These are phyloP conservation scores for Myathropa florea DNA, from an alignment of 2,888 invertebrate species.

Conservation along the genomic window DNA sequence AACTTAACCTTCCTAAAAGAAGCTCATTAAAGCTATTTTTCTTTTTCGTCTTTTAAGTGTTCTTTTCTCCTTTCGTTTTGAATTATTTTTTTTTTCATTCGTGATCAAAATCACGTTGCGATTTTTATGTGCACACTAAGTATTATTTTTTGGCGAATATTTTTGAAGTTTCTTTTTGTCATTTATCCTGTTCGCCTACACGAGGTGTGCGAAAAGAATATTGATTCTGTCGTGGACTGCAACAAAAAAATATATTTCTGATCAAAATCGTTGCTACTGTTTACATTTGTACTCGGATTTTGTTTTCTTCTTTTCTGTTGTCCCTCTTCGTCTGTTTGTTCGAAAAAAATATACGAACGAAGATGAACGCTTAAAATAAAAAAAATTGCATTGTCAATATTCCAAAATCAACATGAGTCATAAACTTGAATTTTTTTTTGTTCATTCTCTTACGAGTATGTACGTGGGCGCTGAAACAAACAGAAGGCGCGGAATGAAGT, in stretches of 20 bases:
- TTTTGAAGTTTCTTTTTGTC: conserved; percentile 40
- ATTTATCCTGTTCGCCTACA: conserved; percentile 61
- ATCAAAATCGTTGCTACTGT: conserved; percentile 32
- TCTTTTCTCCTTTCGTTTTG: conserved; percentile 20
- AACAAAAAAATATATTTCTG: background rate
- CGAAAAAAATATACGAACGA: background rate
- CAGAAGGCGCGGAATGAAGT: background rate
- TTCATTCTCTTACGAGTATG: too few relatives aligned
- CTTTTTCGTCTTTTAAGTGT: background rate
- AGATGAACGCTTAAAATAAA: conserved; percentile 1
- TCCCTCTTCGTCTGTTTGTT: conserved; percentile 4
- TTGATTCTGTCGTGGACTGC: conserved; percentile 7
- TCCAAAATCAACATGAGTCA: conserved; percentile 41
- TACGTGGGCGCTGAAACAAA: background rate
- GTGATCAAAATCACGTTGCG: conserved; percentile 56
- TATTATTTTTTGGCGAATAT: conserved; percentile 19
- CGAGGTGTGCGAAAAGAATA: conserved; percentile 27
- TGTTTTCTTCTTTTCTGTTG: background rate
- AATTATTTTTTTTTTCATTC: conserved; percentile 15
- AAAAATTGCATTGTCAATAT: conserved; percentile 18
- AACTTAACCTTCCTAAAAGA: conserved; percentile 54
- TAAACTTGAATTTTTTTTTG: conserved; percentile 2
- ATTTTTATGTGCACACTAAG: conserved; percentile 4
- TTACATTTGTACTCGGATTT: conserved; percentile 38
- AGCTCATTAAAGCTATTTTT: conserved; percentile 57